Evolutionary conservation across 2,888 invertebrate species (phyloP).

Genomic region (Macaria notata): DNA sequence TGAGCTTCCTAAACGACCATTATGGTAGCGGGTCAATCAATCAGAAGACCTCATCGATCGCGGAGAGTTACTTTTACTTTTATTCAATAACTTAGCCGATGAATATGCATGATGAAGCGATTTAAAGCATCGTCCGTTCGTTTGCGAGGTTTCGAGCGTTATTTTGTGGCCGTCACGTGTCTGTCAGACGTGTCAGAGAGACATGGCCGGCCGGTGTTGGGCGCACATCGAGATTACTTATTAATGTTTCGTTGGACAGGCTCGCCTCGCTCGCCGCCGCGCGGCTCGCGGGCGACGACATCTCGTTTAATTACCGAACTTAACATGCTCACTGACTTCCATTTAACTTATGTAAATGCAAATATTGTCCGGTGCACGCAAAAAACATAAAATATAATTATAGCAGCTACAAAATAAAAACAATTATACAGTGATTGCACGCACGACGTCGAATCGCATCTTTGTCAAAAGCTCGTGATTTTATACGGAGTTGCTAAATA

Average conservation of each 20-base stretch:
- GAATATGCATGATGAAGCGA: conserved; percentile 64
- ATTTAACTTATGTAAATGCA: conserved; percentile 20
- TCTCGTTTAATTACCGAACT: conserved; percentile 45
- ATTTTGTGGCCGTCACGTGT: conserved; percentile 51
- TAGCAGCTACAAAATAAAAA: no score
- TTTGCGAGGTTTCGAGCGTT: conserved; percentile 54
- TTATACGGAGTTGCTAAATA: conserved; percentile 1
- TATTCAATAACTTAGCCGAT: conserved; percentile 66
- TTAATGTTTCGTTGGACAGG: conserved; percentile 54
- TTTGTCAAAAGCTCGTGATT: neutral
- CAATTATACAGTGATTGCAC: no score
- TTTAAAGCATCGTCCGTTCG: conserved; percentile 60
- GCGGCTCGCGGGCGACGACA: conserved; percentile 33
- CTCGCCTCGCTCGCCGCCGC: conserved; percentile 56
- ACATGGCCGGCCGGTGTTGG: conserved; percentile 38
- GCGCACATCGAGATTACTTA: conserved; percentile 57
- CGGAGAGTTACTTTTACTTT: conserved; percentile 75
- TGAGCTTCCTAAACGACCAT: conserved; percentile 53
- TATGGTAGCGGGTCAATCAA: conserved; percentile 54
- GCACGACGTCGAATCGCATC: no score
- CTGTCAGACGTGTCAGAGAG: conserved; percentile 40
- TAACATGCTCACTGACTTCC: conserved; percentile 17
- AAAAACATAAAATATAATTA: neutral
- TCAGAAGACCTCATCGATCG: conserved; percentile 56
- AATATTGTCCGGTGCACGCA: conserved; percentile 3